phyloP scores from a whole-genome alignment of 1,140 invertebrate species.

The Drosophila kikkawai region DNA sequence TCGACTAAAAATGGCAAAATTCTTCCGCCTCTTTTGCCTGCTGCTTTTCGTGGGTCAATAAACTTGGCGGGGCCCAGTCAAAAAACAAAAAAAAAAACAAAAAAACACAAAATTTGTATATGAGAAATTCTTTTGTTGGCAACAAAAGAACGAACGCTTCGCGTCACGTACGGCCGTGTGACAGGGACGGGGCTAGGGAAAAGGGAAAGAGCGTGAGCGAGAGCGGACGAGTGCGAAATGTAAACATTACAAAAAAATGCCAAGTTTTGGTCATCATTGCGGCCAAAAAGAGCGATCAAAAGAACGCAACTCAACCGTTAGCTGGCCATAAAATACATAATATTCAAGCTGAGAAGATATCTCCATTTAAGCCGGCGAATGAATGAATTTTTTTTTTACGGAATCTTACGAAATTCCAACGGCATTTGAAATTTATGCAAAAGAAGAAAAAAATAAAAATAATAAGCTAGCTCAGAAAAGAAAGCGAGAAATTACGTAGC shows the following conservation, averaged over 20 bases:
- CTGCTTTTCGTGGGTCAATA: constrained; percentile 74
- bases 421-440: constrained; percentile 58
- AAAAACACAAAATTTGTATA: constrained; percentile 55
- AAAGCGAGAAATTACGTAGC: constrained; percentile 81
- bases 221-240: constrained; percentile 65
- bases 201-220: constrained; percentile 2
- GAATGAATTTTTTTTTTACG: constrained; percentile 60
- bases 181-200: constrained; percentile 18
- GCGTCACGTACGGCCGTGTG: constrained; percentile 33
- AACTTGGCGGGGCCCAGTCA: constrained; percentile 66
- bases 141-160: constrained; percentile 71
- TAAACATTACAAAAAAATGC: constrained; percentile 80
- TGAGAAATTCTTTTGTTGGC: constrained; percentile 79
- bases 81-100: constrained; percentile 8
- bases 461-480: constrained; percentile 56
- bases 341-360: constrained; percentile 26
- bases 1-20: constrained; percentile 57
- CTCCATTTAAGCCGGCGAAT: constrained; percentile 33
- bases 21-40: constrained; percentile 54
- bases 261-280: constrained; percentile 46
- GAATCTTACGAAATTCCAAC: constrained; percentile 70
- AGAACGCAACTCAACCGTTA: constrained; percentile 47
- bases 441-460: constrained; percentile 33
- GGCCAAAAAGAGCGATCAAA: constrained; percentile 38
- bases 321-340: constrained; percentile 34